Conservation (phyloP, 2,888 invertebrate genomes). For the Lottia scabra region DNA sequence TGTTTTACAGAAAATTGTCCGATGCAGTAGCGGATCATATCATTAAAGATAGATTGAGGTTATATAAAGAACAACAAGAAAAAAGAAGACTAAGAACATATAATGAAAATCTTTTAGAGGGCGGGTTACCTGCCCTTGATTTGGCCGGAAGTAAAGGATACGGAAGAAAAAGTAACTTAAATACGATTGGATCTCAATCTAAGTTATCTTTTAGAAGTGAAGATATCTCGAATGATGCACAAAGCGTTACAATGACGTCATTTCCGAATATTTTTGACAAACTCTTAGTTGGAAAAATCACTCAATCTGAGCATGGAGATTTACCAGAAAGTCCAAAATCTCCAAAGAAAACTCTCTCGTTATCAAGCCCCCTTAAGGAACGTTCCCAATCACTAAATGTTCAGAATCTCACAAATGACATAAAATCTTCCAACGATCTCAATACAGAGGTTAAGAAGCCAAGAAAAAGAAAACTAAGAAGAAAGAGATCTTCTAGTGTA, state of each 20-base stretch:
- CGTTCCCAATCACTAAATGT: no score
- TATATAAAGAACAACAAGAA: slow-evolving; percentile 37
- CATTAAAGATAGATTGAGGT: slow-evolving; percentile 34
- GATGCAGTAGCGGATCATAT: slow-evolving; percentile 33
- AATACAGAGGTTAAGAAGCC: not conserved
- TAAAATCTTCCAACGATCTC: no score
- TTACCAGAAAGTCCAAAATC: not conserved
- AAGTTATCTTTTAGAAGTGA: not conserved
- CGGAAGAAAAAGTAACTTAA: not conserved
- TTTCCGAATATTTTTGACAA: not conserved
- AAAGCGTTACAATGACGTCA: not conserved
- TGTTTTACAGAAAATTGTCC: slow-evolving; percentile 30
- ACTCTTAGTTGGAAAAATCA: not conserved
- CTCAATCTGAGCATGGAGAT: not conserved
- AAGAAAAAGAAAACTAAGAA: not conserved
- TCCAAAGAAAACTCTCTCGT: not conserved
- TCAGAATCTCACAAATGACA: no score
- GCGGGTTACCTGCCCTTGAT: slow-evolving; percentile 17
- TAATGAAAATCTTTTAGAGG: slow-evolving; percentile 39
- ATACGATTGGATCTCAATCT: not conserved
- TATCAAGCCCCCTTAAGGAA: not conserved
- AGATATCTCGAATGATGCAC: not conserved
- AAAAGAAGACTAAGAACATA: slow-evolving; percentile 35
- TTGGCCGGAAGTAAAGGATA: not conserved
- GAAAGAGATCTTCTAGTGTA: not conserved